phyloP scores from a whole-genome alignment of 1,140 invertebrate species.

The Drosophila parabipectinata region DNA sequence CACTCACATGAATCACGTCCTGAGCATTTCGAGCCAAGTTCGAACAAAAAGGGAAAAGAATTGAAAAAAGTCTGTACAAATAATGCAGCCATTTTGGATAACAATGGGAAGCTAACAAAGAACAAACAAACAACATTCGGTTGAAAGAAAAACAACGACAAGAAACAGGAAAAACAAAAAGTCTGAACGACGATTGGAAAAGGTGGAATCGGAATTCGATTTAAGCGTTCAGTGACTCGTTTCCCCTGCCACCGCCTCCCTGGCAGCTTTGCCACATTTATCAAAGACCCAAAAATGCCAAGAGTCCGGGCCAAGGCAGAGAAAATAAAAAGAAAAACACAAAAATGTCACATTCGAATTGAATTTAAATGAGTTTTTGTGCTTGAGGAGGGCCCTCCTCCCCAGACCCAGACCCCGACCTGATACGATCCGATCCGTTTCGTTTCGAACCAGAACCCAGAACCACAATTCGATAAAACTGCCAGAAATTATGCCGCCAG shows the following conservation, averaged over 20 bases:
- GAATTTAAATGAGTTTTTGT: conserved; percentile 78
- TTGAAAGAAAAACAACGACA: conserved; percentile 13
- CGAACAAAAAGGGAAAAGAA: conserved; percentile 20
- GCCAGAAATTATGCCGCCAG: conserved; percentile 54
- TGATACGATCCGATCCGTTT: conserved; percentile 20
- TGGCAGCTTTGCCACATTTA: conserved; percentile 60
- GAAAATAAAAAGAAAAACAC: conserved; percentile 53
- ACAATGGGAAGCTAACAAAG: conserved; percentile 75
- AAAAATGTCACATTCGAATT: conserved; percentile 77
- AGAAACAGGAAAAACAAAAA: conserved; percentile 44
- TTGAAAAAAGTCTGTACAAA: conserved; percentile 70
- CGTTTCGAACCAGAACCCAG: conserved; percentile 10
- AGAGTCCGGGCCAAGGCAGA: conserved; percentile 29
- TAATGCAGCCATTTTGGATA: conserved; percentile 81
- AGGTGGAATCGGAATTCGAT: conserved; percentile 74
- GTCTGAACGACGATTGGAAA: conserved; percentile 38
- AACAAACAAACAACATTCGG: conserved; percentile 50
- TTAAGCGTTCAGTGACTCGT: conserved; percentile 68
- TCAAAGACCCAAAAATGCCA: conserved; percentile 66
- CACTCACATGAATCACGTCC: conserved; percentile 73
- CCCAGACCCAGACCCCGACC: conserved; percentile 1
- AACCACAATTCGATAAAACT: conserved; percentile 60
- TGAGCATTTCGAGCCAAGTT: conserved; percentile 45
- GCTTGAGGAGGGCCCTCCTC: conserved; percentile 6
- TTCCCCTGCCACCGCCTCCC: conserved; percentile 16